Base-by-base conservation (phyloP, 2,888 invertebrate genomes). In the Philereme transversata region DNA sequence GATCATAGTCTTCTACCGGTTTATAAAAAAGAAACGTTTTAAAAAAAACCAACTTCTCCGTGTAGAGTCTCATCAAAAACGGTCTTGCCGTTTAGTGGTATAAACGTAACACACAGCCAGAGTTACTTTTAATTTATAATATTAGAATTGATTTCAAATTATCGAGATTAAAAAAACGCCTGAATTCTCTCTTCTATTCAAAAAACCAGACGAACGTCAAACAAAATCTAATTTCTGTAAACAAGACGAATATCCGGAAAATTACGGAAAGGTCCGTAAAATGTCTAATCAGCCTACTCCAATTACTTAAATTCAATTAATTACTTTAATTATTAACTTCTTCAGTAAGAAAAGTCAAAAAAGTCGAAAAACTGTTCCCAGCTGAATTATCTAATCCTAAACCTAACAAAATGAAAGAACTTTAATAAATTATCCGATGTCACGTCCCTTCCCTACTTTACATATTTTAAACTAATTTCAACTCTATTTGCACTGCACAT, bases 341-440 rank as follows among this genome's bases (percentile, higher is more conserved):
- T 67, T 63, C 65, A 65, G 53, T 72, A 69, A 75, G 71, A 71
- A 66, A 61, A 58, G 61, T 61, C 57, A 56, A 64, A 70, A 71
- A 69, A 68, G 67, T 22, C 22, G 22, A 22, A 22, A 22, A 22
- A 22, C 68, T 68, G 69, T 73, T 70, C 73, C 75, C 68, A 64
- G 67, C 67, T 66, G 73, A 75, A 77, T 74, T 45, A 7, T 45
- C 68, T 66, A 76, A 75, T 76, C 72, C 75, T 71, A 71, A 68
- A 70, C 70, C 74, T 73, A 77, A 76, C 73, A 72, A 74, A 75
- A 71, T 69, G 63, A 65, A 73, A 76, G 73, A 77, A 80, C 68
- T 70, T 55, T 76, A 73, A 81, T 84, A 85, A 83, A 85, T 85
- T 84, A 84, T 80, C 81, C 78, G 74, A 77, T 83, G 83, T 82